These are phyloP conservation scores for Psilopsiagon aurifrons DNA, from an alignment of 2,113 vertebrate species.

Conservation along the genomic window DNA sequence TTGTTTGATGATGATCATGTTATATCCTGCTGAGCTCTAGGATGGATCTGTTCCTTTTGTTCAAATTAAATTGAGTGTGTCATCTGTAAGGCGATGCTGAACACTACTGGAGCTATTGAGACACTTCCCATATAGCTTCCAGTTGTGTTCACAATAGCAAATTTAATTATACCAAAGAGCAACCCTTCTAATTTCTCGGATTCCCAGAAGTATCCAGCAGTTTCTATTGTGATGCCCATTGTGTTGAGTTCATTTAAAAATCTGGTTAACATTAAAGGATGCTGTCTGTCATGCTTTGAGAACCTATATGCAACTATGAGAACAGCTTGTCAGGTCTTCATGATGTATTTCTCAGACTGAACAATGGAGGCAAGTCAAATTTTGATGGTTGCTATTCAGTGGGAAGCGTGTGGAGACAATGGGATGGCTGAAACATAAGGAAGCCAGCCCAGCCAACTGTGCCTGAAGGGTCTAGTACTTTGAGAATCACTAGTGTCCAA, in stretches of 20 bases:
- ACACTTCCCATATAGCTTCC: conserved; percentile 35
- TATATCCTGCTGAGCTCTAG: background rate
- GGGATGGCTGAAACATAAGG: background rate
- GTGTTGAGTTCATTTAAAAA: conserved; percentile 19
- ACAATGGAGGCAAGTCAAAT: conserved; percentile 41
- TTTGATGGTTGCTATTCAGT: conserved; percentile 34
- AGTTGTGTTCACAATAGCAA: conserved; percentile 48
- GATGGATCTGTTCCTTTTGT: conserved; percentile 4
- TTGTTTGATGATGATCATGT: background rate
- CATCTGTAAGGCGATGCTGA: background rate
- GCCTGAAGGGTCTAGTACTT: conserved; percentile 35
- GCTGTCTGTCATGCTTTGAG: conserved; percentile 16
- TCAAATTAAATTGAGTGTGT: background rate
- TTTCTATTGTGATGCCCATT: conserved; percentile 37
- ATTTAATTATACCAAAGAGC: conserved; percentile 23
- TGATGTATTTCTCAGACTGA: conserved; percentile 45
- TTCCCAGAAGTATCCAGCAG: conserved; percentile 37
- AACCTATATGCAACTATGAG: conserved; percentile 12
- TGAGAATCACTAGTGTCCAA: background rate
- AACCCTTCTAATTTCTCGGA: conserved; percentile 5
- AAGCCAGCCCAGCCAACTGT: conserved; percentile 8
- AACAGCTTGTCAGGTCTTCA: conserved; percentile 20
- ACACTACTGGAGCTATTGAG: background rate
- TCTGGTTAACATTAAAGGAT: conserved; percentile 51
- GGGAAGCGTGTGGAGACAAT: conserved; percentile 41